These are phyloP conservation scores for Apodemus agrarius DNA, from an alignment of 2,797 vertebrate species.

Conservation along the genomic window DNA sequence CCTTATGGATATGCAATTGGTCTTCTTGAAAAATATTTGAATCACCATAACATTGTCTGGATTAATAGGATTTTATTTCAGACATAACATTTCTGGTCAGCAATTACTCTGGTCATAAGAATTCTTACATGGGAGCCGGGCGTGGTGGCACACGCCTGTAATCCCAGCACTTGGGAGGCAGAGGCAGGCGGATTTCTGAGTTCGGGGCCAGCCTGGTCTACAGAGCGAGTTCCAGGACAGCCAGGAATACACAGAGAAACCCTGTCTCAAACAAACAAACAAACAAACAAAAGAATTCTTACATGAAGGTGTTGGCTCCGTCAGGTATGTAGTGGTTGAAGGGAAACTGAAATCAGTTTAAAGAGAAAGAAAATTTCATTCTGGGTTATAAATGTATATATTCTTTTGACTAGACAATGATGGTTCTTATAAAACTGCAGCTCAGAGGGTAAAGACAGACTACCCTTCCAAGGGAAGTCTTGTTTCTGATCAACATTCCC, in stretches of 20 bases:
- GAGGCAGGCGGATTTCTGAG: too few species aligned
- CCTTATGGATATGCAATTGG: background rate
- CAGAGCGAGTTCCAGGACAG: too few species aligned
- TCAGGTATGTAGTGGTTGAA: background rate
- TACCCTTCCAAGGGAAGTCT: background rate
- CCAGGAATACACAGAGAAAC: too few species aligned
- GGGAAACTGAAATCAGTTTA: background rate
- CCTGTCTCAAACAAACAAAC: too few species aligned
- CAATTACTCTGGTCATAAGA: background rate
- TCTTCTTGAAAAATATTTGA: conserved; percentile 22
- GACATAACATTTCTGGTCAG: background rate
- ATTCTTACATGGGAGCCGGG: too few species aligned
- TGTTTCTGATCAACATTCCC: background rate
- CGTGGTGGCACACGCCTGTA: too few species aligned
- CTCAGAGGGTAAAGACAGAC: background rate
- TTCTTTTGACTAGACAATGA: background rate
- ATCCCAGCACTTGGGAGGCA: too few species aligned
- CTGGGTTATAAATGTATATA: background rate
- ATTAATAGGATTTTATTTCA: conserved; percentile 28
- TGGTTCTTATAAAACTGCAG: background rate
- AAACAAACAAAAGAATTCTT: conserved; percentile 50
- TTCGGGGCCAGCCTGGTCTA: too few species aligned
- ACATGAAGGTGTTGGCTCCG: background rate
- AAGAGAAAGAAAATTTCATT: background rate
- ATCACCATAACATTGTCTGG: background rate